Base-by-base conservation (phyloP, 2,888 invertebrate species). In the Chromoteleia sp. region DNA sequence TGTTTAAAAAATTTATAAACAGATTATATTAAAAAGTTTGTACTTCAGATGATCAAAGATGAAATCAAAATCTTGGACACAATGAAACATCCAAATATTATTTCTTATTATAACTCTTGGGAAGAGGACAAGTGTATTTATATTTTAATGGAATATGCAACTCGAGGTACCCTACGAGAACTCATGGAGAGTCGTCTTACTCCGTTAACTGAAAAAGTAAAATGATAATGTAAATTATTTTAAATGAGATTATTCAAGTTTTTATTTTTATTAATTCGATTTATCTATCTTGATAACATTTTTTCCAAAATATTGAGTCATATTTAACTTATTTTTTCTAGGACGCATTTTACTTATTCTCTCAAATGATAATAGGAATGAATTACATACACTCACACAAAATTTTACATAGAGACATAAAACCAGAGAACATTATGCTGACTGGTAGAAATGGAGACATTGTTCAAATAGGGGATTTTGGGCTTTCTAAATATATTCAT, bases 121-220 rank as follows among this genome's bases (percentile, higher is more conserved):
- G 84, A 84, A 29, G 88, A 89, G 43, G 70, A 86, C 10, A 78
- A 82, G 48, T 83, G 83, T n/a, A 87, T 88, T 81, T 89, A 88
- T 91, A 97, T 97, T 88, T 95, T 96, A n/a, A 97, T 97, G 97
- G 97, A 97, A 91, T 97, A 96, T 89, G 97, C 97, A 1, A 94
- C 94, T 84, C 94, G 94, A 83, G 97, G 97, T 63, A 97, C 96
- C 85, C 92, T 97, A 83, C 94, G 95, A 81, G 95, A 96, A 83
- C 94, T 94, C 85, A 93, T 97, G 89, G 93, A 94, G 17, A 85
- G 84, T 48, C 86, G 88, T n/a, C 52, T 84, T 0, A 71, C 58
- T 8, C 89, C 91, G 0, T 84, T 91, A 6, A 78, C 80, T 7
- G 88, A 90, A 71, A 83, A 89, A 77, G 91, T 89, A 84, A 15